Conservation (phyloP, 2,888 invertebrate genomes). For the Imbricaverruca yamaguchii region DNA sequence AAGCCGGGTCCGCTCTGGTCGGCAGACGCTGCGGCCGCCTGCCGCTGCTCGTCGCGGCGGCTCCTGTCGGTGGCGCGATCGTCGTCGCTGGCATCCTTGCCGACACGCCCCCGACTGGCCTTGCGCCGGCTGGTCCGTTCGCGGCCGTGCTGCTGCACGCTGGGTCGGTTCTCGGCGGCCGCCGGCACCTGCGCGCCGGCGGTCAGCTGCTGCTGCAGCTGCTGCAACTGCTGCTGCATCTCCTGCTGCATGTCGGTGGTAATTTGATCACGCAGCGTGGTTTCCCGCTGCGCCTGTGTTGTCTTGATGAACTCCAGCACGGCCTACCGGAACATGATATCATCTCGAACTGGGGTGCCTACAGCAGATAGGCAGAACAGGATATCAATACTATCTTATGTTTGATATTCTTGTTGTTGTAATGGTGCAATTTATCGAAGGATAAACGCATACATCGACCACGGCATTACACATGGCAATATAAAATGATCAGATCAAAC, state of each 20-base stretch:
- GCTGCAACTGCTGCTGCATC: conserved; percentile 14
- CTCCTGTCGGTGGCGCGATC: neutral
- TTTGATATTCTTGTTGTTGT: no score
- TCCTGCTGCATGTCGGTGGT: conserved; percentile 7
- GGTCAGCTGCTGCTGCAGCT: conserved; percentile 12
- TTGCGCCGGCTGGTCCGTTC: neutral
- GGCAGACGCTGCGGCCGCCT: neutral
- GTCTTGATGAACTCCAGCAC: neutral
- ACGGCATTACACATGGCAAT: no score
- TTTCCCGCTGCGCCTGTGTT: neutral
- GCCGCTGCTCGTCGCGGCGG: neutral
- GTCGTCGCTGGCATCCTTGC: neutral
- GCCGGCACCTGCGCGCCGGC: neutral
- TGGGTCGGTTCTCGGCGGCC: neutral
- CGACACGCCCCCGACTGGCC: neutral
- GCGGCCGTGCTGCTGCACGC: neutral
- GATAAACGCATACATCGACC: no score
- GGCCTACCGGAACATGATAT: neutral
- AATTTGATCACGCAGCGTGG: neutral
- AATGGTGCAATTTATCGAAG: no score
- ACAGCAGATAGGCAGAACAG: no score
- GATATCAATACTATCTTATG: neutral
- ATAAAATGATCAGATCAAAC: no score
- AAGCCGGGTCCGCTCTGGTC: conserved; percentile 17
- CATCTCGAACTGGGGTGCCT: no score